Base-by-base conservation (phyloP, 2,797 vertebrate species). In the Microcaecilia unicolor region DNA sequence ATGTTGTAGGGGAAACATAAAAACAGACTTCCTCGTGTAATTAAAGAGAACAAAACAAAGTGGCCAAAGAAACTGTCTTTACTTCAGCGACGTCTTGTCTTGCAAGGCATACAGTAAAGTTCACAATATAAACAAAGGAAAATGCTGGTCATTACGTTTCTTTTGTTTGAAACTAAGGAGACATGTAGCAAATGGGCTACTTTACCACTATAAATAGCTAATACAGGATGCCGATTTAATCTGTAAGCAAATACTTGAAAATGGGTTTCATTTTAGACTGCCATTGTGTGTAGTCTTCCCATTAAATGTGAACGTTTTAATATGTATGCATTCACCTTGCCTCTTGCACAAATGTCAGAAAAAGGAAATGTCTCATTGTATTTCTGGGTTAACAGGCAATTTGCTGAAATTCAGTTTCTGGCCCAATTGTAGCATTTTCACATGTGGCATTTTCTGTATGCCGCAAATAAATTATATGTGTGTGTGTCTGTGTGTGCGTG, bases 221-320 rank as follows among this genome's bases (percentile, higher is more conserved):
- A 63, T 54, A 42, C 48, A 58, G 51, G 67, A 57, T 45, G 61
- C 66, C 63, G 70, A 62, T 50, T n/a, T 66, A 66, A 69, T 58
- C 57, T 34, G 64, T 59, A 48, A 71, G 67, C 61, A 80, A 91
- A 91, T 95, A 96, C 93, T 96, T 97, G 93, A 97, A 96, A 92
- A 88, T 83, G 79, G 78, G 80, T 87, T 82, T 86, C 79, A 79
- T 80, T 79, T 81, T 70, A 85, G 86, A 88, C 87, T 89, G 83
- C 87, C 86, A 46, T 85, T 80, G 61, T 74, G 86, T 47, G 90
- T 86, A 67, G 86, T 84, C 86, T 84, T 95, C 93, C 93, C 92
- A 85, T 87, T 87, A 84, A 90, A 97, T 97, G 94, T 97, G 94
- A 98, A 97, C 80, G 72, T 80, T 87, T 79, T 75, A 76, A 48